Base-by-base conservation (phyloP, 1,140 invertebrate species). In the Conopomorpha cramerella region DNA sequence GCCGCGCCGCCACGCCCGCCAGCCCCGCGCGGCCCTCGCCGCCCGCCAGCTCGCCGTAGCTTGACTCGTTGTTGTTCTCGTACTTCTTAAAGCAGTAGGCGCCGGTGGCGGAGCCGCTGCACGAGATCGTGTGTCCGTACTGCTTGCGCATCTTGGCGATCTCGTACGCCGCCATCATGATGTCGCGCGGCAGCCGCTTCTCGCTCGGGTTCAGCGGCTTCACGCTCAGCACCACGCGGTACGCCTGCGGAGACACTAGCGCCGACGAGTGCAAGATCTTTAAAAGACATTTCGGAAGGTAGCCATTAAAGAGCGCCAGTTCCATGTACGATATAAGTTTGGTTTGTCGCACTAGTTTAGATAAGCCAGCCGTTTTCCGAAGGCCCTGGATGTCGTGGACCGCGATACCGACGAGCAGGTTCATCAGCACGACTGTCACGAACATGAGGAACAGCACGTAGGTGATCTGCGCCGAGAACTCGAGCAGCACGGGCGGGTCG, bases 371-470 rank as follows among this genome's bases (percentile, higher is more conserved):
- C 0, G 87, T 89, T 65, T 89, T 89, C 41, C 89, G 86, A 0
- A 90, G 62, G 0, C 87, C 86, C 45, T 90, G 87, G 32, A 91
- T 91, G 57, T 91, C 88, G 39, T 89, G 86, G 0, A 91, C 89
- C 0, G 89, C 89, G 38, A 91, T 88, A 46, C 89, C 89, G 8
- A 92, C 86, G 0, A 92, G 54, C 0, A 92, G 63, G 67, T 91
- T 91, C 89, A 91, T 92, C 14, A 92, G 60, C 6, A 91, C 88
- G 10, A 92, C 88, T 2, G 89, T 89, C 1, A 91, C 88, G 44
- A 91, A 87, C 7, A 91, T 63, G 0, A 91, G 55, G 47, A 91
- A 91, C 1, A 89, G 52, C 8, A 86, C 81, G 54, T 88, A 90
- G 1, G 86, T 86, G 2, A 90, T 72, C 58, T 91, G 87, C 1